A percentile compares a stretch with the other conserved stretches of the same genome.
Evolutionary conservation across 2,113 vertebrate genomes (phyloP).

Genomic region (Chlorocebus sabaeus): DNA sequence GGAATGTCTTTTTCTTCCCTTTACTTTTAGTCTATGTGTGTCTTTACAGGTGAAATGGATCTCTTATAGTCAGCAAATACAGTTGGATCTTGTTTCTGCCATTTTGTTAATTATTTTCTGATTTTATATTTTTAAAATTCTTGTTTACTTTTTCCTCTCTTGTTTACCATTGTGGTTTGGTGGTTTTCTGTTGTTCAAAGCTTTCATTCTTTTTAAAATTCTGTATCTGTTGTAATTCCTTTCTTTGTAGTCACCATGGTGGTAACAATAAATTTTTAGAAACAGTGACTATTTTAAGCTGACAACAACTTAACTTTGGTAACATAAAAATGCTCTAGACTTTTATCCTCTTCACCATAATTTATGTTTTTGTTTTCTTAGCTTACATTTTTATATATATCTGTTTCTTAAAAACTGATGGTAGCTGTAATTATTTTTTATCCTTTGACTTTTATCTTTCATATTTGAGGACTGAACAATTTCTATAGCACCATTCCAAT

Average conservation of each 20-base stretch:
- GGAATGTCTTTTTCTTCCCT: neutral
- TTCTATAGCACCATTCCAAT: neutral
- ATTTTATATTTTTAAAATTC: neutral
- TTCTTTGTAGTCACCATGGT: neutral
- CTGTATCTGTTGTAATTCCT: neutral
- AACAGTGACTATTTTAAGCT: neutral
- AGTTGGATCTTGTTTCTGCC: neutral
- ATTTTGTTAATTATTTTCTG: neutral
- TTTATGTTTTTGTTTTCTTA: neutral
- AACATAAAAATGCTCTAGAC: too few species aligned
- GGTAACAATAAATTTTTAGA: neutral
- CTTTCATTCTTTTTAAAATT: neutral
- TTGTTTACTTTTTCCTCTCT: neutral
- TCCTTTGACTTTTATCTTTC: neutral
- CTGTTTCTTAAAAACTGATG: neutral
- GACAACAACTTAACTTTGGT: neutral
- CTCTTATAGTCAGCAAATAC: neutral
- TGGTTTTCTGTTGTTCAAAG: neutral
- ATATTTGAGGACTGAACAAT: neutral
- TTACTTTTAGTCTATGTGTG: neutral
- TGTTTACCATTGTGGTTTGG: neutral
- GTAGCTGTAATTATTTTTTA: neutral
- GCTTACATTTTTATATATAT: neutral
- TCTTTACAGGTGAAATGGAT: neutral
- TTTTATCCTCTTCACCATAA: neutral